Conservation (phyloP, 2,888 invertebrate species). For the Agrochola lota region DNA sequence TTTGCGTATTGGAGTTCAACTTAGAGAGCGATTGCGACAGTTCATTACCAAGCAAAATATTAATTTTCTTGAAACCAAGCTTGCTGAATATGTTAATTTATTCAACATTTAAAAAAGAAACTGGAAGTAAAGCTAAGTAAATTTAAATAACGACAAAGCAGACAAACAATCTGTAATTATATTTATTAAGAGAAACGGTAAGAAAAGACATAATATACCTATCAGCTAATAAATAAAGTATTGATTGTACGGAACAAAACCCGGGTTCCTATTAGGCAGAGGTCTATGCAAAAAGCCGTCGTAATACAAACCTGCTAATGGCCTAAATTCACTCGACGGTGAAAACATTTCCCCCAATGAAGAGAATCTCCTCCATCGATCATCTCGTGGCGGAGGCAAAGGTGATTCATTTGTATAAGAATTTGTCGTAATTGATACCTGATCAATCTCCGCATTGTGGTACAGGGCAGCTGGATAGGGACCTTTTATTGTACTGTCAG, state of each 20-base stretch:
- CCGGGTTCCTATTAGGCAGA: slow-evolving; percentile 73
- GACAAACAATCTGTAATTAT: not conserved
- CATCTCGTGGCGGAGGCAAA: slow-evolving; percentile 75
- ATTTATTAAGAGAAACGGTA: not conserved
- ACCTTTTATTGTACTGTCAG: slow-evolving; percentile 67
- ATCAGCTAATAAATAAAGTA: slow-evolving; percentile 62
- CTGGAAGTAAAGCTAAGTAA: not conserved
- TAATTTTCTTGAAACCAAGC: not conserved
- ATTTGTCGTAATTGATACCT: slow-evolving; percentile 83
- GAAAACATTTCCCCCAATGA: slow-evolving; percentile 69
- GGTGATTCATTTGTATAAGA: slow-evolving; percentile 76
- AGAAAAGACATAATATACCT: not conserved
- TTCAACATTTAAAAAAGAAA: not conserved
- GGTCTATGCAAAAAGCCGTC: slow-evolving; percentile 85
- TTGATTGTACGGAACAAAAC: slow-evolving; percentile 75
- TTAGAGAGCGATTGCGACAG: not conserved
- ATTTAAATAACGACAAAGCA: not conserved
- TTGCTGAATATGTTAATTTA: not conserved
- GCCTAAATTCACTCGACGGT: slow-evolving; percentile 79
- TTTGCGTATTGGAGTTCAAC: not conserved
- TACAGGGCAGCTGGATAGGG: slow-evolving; percentile 77
- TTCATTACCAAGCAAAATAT: not conserved
- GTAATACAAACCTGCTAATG: slow-evolving; percentile 86
- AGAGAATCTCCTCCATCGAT: slow-evolving; percentile 81
- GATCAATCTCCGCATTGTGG: slow-evolving; percentile 78